A percentile compares a stretch with the other conserved stretches of the same genome.
phyloP scores from a whole-genome alignment of 2,113 vertebrate genomes.

The Odontesthes bonariensis region DNA sequence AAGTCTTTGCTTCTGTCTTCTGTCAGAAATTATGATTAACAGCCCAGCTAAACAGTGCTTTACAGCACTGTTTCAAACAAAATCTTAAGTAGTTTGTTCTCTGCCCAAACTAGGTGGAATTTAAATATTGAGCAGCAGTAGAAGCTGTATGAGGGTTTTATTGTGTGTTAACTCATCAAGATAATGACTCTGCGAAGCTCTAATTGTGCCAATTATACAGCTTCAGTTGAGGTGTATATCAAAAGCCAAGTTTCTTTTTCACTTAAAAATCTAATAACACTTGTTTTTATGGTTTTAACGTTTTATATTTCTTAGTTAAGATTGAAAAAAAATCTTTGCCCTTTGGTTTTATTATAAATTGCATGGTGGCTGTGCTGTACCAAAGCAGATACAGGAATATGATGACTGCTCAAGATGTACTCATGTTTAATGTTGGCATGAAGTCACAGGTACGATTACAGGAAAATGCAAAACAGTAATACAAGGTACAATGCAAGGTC shows the following conservation, averaged over 20 bases:
- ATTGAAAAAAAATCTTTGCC: no score
- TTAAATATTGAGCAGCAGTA: constrained; percentile 20
- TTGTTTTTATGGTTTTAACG: background rate
- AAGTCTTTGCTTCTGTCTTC: constrained; percentile 14
- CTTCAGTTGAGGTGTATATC: constrained; percentile 39
- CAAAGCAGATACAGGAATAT: no score
- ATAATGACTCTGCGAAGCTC: constrained; percentile 15
- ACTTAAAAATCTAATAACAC: background rate
- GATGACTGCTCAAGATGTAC: no score
- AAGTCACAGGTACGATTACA: no score
- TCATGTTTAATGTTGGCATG: no score
- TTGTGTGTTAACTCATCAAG: constrained; percentile 39
- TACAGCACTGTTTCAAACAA: constrained; percentile 4
- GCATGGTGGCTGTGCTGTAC: no score
- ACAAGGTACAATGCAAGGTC: no score
- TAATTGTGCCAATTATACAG: constrained; percentile 4
- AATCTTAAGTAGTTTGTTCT: constrained; percentile 29
- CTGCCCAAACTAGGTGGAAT: constrained; percentile 17
- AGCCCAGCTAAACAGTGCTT: constrained; percentile 12
- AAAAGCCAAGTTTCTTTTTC: background rate
- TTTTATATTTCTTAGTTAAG: background rate
- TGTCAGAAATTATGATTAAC: constrained; percentile 31
- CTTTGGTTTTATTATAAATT: no score
- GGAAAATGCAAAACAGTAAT: no score
- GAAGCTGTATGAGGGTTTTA: constrained; percentile 14